Percentiles rank a stretch among this genome's conserved stretches.
phyloP scores from a whole-genome alignment of 2,888 invertebrate genomes.

The Panzeria rudis region DNA sequence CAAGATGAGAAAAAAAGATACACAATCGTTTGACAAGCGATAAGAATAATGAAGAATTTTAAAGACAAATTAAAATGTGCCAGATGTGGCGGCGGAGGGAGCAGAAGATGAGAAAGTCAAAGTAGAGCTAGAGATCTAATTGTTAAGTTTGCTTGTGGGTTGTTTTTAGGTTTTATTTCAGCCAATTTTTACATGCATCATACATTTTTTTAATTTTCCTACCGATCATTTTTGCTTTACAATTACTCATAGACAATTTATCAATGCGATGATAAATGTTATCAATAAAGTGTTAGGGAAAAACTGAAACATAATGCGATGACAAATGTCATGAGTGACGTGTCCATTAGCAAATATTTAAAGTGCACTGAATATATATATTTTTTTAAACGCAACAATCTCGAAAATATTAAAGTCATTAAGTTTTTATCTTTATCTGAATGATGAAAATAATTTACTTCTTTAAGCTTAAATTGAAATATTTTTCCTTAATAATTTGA shows the following conservation, averaged over 20 bases:
- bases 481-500: not conserved
- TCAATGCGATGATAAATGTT: too few species aligned
- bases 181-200: not conserved
- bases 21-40: constrained; percentile 4
- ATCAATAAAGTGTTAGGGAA: too few species aligned
- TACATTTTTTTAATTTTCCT: too few species aligned
- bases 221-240: too few species aligned
- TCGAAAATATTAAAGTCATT: too few species aligned
- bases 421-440: not conserved
- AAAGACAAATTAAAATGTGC: constrained; percentile 31
- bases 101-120: not conserved
- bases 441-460: not conserved
- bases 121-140: not conserved
- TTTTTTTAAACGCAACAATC: too few species aligned
- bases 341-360: too few species aligned
- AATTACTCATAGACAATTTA: too few species aligned
- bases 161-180: not conserved
- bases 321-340: too few species aligned
- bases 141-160: not conserved
- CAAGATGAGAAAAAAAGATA: not conserved
- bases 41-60: constrained; percentile 27
- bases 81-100: not conserved
- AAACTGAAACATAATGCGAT: too few species aligned
- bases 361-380: too few species aligned
- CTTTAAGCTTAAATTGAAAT: not conserved